Conservation (phyloP, 2,888 invertebrate genomes). For the Rhaphigaster nebulosa region DNA sequence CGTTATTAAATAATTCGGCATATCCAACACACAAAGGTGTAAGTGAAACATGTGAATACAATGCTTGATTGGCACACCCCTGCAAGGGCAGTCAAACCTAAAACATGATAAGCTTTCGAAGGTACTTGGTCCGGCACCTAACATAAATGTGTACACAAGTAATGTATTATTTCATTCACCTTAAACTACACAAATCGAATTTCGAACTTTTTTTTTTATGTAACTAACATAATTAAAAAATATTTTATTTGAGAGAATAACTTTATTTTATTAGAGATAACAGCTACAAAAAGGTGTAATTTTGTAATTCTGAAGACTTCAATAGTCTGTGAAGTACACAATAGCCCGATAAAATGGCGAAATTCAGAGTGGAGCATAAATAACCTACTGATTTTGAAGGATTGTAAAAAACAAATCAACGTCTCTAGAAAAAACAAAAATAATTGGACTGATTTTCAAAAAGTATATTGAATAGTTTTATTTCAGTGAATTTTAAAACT, state of each 20-base stretch:
- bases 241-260: too few species aligned
- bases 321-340: neutral
- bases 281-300: too few species aligned
- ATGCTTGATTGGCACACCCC: slow-evolving; percentile 1
- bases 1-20: neutral
- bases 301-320: neutral
- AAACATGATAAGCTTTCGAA: neutral
- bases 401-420: too few species aligned
- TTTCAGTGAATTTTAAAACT: too few species aligned
- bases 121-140: neutral
- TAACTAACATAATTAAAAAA: too few species aligned
- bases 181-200: neutral
- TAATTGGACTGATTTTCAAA: too few species aligned
- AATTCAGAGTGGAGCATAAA: too few species aligned
- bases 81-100: neutral
- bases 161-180: neutral
- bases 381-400: too few species aligned
- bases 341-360: neutral
- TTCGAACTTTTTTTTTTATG: too few species aligned
- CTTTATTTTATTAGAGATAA: too few species aligned
- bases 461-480: too few species aligned
- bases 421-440: too few species aligned
- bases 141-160: neutral
- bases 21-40: neutral
- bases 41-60: neutral